Percentiles rank a stretch among this genome's conserved stretches.
Conservation (phyloP, 2,113 vertebrate genomes). For the Piliocolobus tephrosceles region DNA sequence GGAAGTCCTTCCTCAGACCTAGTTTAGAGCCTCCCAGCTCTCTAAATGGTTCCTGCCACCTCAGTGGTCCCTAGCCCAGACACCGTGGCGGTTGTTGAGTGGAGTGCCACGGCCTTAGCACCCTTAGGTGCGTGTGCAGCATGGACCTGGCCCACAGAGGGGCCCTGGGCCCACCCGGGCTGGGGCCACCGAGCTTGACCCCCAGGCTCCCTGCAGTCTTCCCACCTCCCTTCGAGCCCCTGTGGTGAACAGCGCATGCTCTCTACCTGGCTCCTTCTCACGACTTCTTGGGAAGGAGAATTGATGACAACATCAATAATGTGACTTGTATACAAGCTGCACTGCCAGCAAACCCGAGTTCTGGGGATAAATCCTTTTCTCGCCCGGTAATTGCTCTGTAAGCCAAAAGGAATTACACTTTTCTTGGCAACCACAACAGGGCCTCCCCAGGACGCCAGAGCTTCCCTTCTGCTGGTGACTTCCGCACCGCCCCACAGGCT, state of each 20-base stretch:
- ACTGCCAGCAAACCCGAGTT: slow-evolving; percentile 45
- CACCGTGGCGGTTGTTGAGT: neutral
- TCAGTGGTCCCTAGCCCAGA: neutral
- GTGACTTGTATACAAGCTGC: slow-evolving; percentile 78
- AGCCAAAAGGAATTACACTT: slow-evolving; percentile 71
- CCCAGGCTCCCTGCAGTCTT: neutral
- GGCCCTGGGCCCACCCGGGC: neutral
- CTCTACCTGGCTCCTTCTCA: slow-evolving; percentile 9
- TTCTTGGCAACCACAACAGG: slow-evolving; percentile 47
- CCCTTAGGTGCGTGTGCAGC: neutral
- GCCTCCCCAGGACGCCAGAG: neutral
- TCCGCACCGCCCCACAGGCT: neutral
- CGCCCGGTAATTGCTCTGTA: slow-evolving; percentile 75
- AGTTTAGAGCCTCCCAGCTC: neutral
- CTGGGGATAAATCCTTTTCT: slow-evolving; percentile 68
- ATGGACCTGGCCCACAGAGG: neutral
- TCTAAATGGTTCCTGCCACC: neutral
- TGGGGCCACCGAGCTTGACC: neutral
- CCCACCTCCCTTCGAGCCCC: neutral
- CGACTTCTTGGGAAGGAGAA: slow-evolving; percentile 74
- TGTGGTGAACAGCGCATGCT: accelerated
- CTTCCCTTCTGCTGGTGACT: neutral
- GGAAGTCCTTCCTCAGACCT: neutral
- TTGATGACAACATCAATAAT: slow-evolving; percentile 83
- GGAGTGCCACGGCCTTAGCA: neutral